Conservation (phyloP, 2,113 vertebrate genomes). For the Abramis brama region DNA sequence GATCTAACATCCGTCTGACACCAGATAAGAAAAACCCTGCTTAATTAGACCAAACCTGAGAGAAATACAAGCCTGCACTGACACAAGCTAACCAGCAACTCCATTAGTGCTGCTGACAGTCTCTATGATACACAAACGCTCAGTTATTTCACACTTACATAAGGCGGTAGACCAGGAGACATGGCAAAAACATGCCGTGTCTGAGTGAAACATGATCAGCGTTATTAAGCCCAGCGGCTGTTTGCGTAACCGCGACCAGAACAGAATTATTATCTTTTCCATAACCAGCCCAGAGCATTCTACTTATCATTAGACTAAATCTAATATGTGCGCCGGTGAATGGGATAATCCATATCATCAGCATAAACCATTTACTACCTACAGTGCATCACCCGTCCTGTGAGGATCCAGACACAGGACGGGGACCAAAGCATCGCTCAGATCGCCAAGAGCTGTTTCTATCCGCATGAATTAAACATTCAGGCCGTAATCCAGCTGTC, state of each 20-base stretch:
- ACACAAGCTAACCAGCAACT: not conserved
- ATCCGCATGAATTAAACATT: not conserved
- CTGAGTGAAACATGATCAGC: conserved; percentile 16
- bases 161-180: not conserved
- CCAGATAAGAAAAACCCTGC: not conserved
- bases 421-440: not conserved
- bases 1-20: conserved; percentile 8
- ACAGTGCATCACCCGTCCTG: not conserved
- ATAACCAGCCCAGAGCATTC: not conserved
- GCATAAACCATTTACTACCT: not conserved
- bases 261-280: conserved; percentile 14
- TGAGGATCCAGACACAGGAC: not conserved
- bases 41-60: conserved; percentile 27
- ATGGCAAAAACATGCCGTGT: not conserved
- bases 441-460: not conserved
- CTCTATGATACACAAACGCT: not conserved
- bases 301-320: conserved; percentile 22
- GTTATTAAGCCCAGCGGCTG: conserved; percentile 14
- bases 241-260: conserved; percentile 6
- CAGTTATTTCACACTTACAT: not conserved
- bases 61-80: not conserved
- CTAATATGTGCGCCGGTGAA: not conserved
- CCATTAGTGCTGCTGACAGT: not conserved
- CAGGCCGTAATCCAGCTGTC: conserved; percentile 11
- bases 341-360: conserved; percentile 18